Conservation (phyloP, 2,888 invertebrate species). For the Iselma pallidipennis region DNA sequence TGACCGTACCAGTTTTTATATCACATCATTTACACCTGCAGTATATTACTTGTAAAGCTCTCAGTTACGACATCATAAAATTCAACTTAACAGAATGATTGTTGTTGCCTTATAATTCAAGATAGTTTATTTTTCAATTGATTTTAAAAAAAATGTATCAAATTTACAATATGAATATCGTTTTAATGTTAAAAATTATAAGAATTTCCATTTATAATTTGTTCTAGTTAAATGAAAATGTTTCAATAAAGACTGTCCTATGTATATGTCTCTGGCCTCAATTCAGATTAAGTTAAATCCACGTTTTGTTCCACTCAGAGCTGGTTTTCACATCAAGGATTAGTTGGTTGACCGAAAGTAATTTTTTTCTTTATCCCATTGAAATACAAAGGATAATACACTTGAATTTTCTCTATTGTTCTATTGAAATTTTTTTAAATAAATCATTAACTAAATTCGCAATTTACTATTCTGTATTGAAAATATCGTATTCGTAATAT, state of each 20-base stretch:
- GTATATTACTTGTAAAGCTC: conserved; percentile 15
- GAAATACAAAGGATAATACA: not conserved
- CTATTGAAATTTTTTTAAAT: not conserved
- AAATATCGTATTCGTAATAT: too few relatives aligned
- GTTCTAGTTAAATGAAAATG: too few relatives aligned
- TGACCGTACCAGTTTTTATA: conserved; percentile 18
- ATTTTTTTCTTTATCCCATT: not conserved
- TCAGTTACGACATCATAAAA: conserved; percentile 18
- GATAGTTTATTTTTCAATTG: not conserved
- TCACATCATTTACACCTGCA: conserved; percentile 22
- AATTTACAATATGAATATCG: too few relatives aligned
- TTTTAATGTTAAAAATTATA: too few relatives aligned
- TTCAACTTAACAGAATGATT: conserved; percentile 9
- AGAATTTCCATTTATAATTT: too few relatives aligned
- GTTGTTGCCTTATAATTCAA: conserved; percentile 9
- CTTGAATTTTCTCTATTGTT: not conserved
- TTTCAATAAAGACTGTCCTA: not conserved
- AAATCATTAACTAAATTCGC: not conserved
- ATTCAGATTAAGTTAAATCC: not conserved
- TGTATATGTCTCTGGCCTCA: not conserved
- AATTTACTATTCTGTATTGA: not conserved
- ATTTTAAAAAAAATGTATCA: too few relatives aligned
- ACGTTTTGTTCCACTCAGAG: not conserved
- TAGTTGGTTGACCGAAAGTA: conserved; percentile 2
- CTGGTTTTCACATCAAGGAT: not conserved